Conservation (phyloP, 1,140 invertebrate genomes). For the Microplitis mediator region DNA sequence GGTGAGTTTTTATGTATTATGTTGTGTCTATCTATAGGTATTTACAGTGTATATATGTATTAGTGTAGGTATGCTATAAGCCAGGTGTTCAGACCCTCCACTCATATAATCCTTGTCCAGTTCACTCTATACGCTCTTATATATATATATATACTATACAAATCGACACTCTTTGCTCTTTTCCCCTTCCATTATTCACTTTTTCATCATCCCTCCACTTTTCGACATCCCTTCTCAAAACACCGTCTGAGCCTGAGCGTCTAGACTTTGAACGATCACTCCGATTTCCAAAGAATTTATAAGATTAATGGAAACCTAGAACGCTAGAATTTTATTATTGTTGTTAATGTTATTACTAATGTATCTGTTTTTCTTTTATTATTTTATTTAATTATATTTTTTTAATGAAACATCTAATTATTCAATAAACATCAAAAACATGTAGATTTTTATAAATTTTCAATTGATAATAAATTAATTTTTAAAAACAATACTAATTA, state of each 20-base stretch:
- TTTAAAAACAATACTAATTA: no score
- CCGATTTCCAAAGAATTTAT: not conserved
- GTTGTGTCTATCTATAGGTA: conserved; percentile 1
- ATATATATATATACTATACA: no score
- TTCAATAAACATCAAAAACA: no score
- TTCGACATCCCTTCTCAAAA: not conserved
- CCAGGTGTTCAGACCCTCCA: conserved; percentile 32
- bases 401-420: no score
- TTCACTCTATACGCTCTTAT: not conserved
- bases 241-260: not conserved
- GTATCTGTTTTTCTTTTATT: no score
- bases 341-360: no score
- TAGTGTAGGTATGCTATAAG: not conserved
- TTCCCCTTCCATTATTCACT: not conserved
- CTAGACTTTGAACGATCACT: not conserved
- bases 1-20: conserved; percentile 34
- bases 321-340: no score
- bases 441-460: no score
- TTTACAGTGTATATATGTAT: not conserved
- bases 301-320: not conserved
- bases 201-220: not conserved
- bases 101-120: conserved; percentile 9
- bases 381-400: no score
- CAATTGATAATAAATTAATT: no score
- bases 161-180: not conserved